A percentile compares a stretch with the other conserved stretches of the same genome.
Evolutionary conservation across 1,140 invertebrate species (phyloP).

Genomic region (Pseudachorutes palmiensis): DNA sequence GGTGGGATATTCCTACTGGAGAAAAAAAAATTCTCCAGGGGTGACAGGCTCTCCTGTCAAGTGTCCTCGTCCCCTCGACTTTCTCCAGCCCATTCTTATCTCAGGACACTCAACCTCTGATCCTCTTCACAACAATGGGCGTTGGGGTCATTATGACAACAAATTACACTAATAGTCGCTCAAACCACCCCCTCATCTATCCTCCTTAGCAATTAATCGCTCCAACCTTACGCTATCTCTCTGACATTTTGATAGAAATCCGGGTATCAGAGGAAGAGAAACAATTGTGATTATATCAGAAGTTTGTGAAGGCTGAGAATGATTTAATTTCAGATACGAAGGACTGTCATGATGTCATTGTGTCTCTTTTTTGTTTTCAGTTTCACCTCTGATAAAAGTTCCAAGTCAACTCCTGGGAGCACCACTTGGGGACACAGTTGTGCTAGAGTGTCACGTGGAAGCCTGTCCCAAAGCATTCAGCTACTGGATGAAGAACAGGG

Average conservation of each 20-base stretch:
- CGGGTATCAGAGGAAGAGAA: too few species aligned
- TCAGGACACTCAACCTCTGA: not conserved
- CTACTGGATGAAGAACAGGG: conserved; percentile 38
- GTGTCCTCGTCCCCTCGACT: not conserved
- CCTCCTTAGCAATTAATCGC: too few species aligned
- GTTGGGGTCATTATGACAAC: too few species aligned
- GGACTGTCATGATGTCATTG: not conserved
- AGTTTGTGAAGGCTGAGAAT: not conserved
- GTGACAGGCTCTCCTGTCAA: conserved; percentile 9
- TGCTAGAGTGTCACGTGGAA: conserved; percentile 55
- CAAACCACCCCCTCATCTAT: not conserved
- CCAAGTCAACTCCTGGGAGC: conserved; percentile 72
- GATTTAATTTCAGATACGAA: not conserved
- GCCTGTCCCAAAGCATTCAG: conserved; percentile 34
- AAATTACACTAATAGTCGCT: not conserved
- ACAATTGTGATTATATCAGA: too few species aligned
- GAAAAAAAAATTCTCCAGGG: not conserved
- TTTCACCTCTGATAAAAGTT: conserved; percentile 69
- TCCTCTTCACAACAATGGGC: not conserved
- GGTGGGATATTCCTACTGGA: too few species aligned
- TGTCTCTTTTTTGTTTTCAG: conserved; percentile 45
- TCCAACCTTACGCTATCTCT: too few species aligned
- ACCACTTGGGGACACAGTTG: conserved; percentile 67
- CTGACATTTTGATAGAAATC: too few species aligned
- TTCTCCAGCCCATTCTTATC: not conserved